Conservation (phyloP, 2,888 invertebrate species). For the Drosophila kuntzei region DNA sequence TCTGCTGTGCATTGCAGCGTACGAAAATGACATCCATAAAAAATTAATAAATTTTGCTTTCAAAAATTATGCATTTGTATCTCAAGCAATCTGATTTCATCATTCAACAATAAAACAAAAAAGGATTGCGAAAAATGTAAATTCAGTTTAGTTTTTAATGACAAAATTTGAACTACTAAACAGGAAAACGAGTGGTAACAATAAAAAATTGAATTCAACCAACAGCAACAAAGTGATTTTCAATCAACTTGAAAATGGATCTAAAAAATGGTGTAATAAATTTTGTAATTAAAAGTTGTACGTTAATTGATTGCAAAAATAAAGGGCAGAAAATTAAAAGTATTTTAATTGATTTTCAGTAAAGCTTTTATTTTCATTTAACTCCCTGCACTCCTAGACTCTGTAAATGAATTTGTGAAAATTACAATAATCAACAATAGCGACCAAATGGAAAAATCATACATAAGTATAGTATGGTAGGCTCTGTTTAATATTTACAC, state of each 20-base stretch:
- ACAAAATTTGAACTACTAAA: constrained; percentile 45
- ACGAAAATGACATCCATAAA: constrained; percentile 54
- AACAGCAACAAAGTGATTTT: constrained; percentile 25
- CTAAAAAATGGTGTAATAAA: constrained; percentile 18
- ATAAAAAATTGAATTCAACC: constrained; percentile 2
- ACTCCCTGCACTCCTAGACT: neutral
- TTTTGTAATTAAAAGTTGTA: constrained; percentile 50
- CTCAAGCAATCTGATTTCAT: constrained; percentile 61
- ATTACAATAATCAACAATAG: constrained; percentile 48
- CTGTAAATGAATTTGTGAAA: constrained; percentile 43
- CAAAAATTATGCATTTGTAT: constrained; percentile 51
- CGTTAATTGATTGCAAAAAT: constrained; percentile 53
- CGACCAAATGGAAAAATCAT: constrained; percentile 11
- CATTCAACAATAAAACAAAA: constrained; percentile 34
- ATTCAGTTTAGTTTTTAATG: constrained; percentile 45
- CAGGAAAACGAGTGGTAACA: constrained; percentile 14
- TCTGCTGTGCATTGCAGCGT: constrained; percentile 45
- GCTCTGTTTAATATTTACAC: constrained; percentile 61
- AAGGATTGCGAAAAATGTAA: constrained; percentile 68
- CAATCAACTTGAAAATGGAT: constrained; percentile 34
- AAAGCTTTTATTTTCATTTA: constrained; percentile 45
- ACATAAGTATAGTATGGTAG: constrained; percentile 36
- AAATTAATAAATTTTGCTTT: constrained; percentile 47
- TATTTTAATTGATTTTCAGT: constrained; percentile 59
- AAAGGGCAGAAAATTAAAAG: constrained; percentile 27